Evolutionary conservation across 2,888 invertebrate genomes (phyloP), one percentile per base, ranked within the genome.

Genomic region (Drosophila prolongata): DNA sequence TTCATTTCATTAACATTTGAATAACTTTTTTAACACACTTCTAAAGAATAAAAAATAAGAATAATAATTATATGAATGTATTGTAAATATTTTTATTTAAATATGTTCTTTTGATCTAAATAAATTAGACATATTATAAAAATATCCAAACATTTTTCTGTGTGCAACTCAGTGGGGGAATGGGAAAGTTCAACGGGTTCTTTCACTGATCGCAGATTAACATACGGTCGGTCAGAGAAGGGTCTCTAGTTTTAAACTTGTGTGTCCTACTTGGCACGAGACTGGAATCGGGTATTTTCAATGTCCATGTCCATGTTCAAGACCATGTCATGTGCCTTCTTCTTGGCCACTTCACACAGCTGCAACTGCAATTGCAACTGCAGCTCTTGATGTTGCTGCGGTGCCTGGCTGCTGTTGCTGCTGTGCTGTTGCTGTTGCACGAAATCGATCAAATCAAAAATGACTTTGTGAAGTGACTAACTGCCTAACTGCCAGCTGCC

Each of bases 381-480:
- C 68, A 35, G 34, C 50, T 55, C 19, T 72, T 47, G 35, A 49
- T 64, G 40, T 71, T 46, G 62, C 50, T 56, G 37, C 59, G 46
- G 57, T 59, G 42, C 44, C 16, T 40, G 52, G 47, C 13, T 74
- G 52, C 53, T 75, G 38, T 47, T 49, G 71, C 71, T 66, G 60
- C 69, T 87, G 89, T 68, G 50, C 65, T 68, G 24, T 59, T 43
- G 71, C 71, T 66, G 60, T 72, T 89, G 89, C 89, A 90, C 89
- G 87, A 88, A 90, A 89, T 90, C 90, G 90, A 89, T 89, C 90
- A 89, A 90, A 90, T 90, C 90, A 86, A 86, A 86, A 88, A 88
- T 86, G 86, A 86, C 86, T 88, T 82, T 83, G 85, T 87, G 81
- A 85, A 85, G 85, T 87, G 85, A 84, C 83, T 87, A 85, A 84